These are phyloP conservation scores for Geotrupes spiniger DNA, from an alignment of 2,888 invertebrate genomes.

Conservation along the genomic window DNA sequence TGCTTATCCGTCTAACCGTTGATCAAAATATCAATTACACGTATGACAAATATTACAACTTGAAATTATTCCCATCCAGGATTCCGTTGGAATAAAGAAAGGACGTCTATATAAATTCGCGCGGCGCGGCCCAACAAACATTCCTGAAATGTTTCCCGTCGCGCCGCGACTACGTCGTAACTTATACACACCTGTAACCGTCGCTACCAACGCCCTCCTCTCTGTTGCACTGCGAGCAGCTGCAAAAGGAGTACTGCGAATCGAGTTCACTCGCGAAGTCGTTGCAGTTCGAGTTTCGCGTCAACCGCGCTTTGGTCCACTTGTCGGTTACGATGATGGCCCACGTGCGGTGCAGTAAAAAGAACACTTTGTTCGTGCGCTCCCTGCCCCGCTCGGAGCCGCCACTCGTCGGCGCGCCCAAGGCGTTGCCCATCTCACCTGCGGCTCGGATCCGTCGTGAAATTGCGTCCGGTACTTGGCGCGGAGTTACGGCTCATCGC, in stretches of 20 bases:
- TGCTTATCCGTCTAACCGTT: too few relatives aligned
- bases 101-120: too few relatives aligned
- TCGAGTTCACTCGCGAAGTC: constrained; percentile 32
- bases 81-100: too few relatives aligned
- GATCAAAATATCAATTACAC: too few relatives aligned
- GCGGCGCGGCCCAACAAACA: too few relatives aligned
- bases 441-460: not conserved
- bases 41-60: too few relatives aligned
- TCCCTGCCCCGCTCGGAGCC: constrained; percentile 21
- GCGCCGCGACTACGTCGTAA: too few relatives aligned
- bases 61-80: too few relatives aligned
- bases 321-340: constrained; percentile 42
- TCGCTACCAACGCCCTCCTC: constrained; percentile 35
- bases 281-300: constrained; percentile 16
- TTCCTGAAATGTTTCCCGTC: too few relatives aligned
- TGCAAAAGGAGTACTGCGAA: constrained; percentile 45
- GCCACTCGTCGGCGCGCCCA: constrained; percentile 22
- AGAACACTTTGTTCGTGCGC: constrained; percentile 36
- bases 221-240: constrained; percentile 44
- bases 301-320: constrained; percentile 30
- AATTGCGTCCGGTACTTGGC: too few relatives aligned
- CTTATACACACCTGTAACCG: constrained; percentile 31
- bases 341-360: constrained; percentile 45
- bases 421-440: constrained; percentile 25
- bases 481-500: too few relatives aligned